phyloP scores from a whole-genome alignment of 2,797 vertebrate genomes.

The Lepus townsendii region DNA sequence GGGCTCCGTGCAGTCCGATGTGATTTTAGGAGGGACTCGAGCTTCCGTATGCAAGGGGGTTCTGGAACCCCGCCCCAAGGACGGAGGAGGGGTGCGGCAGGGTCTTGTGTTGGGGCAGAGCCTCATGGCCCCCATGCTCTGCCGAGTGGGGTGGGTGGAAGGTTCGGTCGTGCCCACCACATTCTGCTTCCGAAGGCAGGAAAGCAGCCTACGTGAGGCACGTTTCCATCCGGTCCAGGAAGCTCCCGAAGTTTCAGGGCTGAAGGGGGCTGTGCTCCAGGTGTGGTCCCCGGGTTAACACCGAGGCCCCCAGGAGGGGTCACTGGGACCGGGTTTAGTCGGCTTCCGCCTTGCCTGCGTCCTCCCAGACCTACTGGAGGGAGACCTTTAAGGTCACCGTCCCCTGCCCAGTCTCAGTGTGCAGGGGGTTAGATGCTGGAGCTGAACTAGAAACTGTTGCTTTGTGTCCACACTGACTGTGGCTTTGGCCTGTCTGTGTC shows the following conservation, averaged over 20 bases:
- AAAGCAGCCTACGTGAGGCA: conserved; percentile 34
- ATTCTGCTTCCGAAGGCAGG: background rate
- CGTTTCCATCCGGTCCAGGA: background rate
- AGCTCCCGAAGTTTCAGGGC: no score
- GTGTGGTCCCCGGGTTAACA: no score
- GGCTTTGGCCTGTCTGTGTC: background rate
- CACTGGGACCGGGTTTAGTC: background rate
- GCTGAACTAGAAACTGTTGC: background rate
- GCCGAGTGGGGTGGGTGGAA: no score
- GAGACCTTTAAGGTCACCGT: background rate
- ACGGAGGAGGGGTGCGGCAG: no score
- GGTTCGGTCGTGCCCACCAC: background rate
- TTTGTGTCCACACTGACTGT: background rate
- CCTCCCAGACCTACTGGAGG: background rate
- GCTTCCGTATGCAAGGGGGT: no score
- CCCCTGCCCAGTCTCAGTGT: background rate
- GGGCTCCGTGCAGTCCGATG: no score
- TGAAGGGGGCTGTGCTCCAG: no score
- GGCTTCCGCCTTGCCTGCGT: background rate
- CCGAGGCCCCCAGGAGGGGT: background rate
- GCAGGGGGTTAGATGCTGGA: background rate
- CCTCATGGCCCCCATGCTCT: no score
- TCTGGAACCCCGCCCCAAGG: no score
- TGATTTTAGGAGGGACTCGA: no score
- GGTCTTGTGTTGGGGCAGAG: no score